phyloP scores from a whole-genome alignment of 2,113 vertebrate genomes.

The Edolisoma coerulescens region DNA sequence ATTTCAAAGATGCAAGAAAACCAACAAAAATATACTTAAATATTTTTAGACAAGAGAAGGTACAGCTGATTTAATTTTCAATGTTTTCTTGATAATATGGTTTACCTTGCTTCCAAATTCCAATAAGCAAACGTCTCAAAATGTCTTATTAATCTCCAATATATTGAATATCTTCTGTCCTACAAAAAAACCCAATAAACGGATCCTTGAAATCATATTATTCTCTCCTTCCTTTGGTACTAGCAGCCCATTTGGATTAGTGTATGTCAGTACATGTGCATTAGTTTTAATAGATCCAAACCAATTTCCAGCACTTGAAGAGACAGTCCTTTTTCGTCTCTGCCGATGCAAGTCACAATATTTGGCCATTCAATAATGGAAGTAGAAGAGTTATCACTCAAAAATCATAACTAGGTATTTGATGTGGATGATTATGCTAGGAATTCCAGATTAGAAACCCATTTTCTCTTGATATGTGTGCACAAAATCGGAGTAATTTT shows the following conservation, averaged over 20 bases:
- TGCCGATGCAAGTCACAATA: not conserved
- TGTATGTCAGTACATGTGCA: not conserved
- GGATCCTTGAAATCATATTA: not conserved
- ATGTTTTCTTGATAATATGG: not conserved
- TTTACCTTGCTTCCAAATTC: not conserved
- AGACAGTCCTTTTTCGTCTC: not conserved
- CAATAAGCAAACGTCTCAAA: not conserved
- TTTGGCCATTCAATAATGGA: not conserved
- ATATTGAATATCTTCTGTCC: not conserved
- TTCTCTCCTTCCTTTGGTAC: not conserved
- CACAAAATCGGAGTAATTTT: not conserved
- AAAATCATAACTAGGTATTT: not conserved
- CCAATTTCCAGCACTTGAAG: not conserved
- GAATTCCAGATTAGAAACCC: not conserved
- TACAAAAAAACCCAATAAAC: not conserved
- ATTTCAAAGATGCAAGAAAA: not conserved
- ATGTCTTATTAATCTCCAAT: not conserved
- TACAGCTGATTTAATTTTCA: not conserved
- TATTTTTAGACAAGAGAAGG: accelerated
- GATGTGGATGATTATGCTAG: not conserved
- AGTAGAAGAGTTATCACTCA: not conserved
- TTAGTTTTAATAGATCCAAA: not conserved
- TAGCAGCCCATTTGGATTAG: not conserved
- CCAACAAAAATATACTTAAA: not conserved
- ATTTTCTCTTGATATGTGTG: not conserved